Conservation (phyloP, 2,113 vertebrate genomes). For the Anguilla japonica region DNA sequence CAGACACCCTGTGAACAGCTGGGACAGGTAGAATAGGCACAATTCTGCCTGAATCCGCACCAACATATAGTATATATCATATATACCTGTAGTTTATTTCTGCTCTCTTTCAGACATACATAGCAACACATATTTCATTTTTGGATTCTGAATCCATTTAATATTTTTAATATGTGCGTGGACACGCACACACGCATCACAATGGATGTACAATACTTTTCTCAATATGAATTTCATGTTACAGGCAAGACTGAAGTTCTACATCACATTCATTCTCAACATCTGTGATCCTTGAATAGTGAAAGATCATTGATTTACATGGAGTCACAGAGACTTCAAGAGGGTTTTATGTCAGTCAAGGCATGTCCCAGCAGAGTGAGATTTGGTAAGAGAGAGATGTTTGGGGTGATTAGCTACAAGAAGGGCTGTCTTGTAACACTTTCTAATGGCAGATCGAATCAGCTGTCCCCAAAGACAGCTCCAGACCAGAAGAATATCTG, state of each 20-base stretch:
- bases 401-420: background rate
- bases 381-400: background rate
- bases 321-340: background rate
- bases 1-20: constrained; percentile 92
- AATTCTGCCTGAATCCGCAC: background rate
- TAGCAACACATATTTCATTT: background rate
- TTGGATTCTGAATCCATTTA: background rate
- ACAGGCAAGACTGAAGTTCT: background rate
- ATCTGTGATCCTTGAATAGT: background rate
- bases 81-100: background rate
- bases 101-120: background rate
- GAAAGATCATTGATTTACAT: background rate
- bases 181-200: too few relatives aligned
- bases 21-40: constrained; percentile 78
- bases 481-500: background rate
- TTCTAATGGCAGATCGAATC: background rate
- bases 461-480: background rate
- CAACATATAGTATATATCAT: background rate
- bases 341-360: background rate
- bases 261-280: background rate
- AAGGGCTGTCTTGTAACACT: background rate
- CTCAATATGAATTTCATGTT: background rate
- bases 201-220: too few relatives aligned
- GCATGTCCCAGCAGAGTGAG: background rate
- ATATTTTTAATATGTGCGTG: background rate